Evolutionary conservation across 2,797 vertebrate species (phyloP).

Genomic region (Podarcis lilfordi): DNA sequence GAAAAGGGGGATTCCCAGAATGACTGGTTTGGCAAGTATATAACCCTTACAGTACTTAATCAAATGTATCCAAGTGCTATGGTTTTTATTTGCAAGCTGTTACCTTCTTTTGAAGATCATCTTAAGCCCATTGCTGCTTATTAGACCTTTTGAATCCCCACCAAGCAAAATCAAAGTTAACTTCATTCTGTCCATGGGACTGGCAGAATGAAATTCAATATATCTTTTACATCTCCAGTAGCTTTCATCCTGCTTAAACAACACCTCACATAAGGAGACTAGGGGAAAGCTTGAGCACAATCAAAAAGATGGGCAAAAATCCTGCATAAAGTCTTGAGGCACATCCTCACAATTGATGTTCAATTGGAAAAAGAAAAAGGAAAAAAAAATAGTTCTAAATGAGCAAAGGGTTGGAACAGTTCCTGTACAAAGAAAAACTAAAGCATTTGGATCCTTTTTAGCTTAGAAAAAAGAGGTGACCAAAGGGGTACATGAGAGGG

Average conservation of each 20-base stretch:
- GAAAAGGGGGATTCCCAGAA: slow-evolving; percentile 18
- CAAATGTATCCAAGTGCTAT: neutral
- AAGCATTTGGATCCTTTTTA: neutral
- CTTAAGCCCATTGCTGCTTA: neutral
- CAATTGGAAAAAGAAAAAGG: neutral
- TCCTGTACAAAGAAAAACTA: neutral
- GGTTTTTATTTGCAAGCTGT: neutral
- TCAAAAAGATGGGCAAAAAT: neutral
- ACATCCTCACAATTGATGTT: neutral
- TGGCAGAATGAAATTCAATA: slow-evolving; percentile 12
- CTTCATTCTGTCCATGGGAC: slow-evolving; percentile 8
- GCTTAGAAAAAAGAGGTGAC: neutral
- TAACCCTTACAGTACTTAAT: neutral
- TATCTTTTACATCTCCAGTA: slow-evolving; percentile 1
- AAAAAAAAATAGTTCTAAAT: neutral
- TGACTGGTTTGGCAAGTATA: neutral
- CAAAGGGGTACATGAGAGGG: neutral
- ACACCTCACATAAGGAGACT: slow-evolving; percentile 5
- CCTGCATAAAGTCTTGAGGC: neutral
- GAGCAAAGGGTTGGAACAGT: neutral
- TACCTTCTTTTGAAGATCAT: slow-evolving; percentile 28
- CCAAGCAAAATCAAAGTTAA: slow-evolving; percentile 21
- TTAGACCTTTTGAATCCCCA: slow-evolving; percentile 31
- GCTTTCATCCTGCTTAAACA: slow-evolving; percentile 10
- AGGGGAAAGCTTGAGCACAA: neutral